Percentiles rank a stretch among this genome's conserved stretches.
Conservation (phyloP, 2,797 vertebrate species). For the Distichodus sexfasciatus region DNA sequence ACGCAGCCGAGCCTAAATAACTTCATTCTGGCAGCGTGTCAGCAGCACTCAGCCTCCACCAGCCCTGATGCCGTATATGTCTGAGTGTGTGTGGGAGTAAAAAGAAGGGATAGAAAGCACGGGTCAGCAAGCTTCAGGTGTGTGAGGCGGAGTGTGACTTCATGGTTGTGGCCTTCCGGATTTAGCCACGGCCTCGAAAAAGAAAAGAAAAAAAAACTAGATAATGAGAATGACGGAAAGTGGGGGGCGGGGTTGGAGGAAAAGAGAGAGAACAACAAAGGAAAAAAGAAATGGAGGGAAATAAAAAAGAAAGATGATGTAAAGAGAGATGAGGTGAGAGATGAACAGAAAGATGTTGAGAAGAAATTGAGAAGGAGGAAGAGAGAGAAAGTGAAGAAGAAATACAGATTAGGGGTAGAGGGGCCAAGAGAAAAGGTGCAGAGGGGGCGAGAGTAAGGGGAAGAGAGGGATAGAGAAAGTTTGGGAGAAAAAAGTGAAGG, state of each 20-base stretch:
- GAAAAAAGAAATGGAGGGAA: background rate
- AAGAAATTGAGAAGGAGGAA: background rate
- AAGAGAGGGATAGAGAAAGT: background rate
- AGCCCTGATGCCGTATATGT: slow-evolving; percentile 11
- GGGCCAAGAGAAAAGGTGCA: background rate
- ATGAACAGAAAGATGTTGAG: background rate
- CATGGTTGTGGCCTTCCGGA: no score
- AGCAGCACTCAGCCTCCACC: slow-evolving; percentile 14
- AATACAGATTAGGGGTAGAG: background rate
- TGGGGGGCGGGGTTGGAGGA: background rate
- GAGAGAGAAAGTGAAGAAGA: background rate
- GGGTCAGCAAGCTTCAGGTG: slow-evolving; percentile 18
- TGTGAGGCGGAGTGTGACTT: background rate
- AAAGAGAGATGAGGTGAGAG: background rate
- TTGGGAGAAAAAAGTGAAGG: background rate
- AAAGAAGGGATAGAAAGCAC: no score
- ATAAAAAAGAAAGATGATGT: background rate
- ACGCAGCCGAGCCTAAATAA: slow-evolving; percentile 15
- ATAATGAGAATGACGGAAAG: background rate
- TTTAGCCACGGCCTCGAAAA: no score
- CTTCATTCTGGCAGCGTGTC: background rate
- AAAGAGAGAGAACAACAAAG: background rate
- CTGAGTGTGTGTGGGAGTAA: background rate
- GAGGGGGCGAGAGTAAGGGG: background rate
- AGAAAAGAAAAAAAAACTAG: background rate